These are phyloP conservation scores for Herminia tarsipennalis DNA, from an alignment of 2,888 invertebrate genomes.

Conservation along the genomic window DNA sequence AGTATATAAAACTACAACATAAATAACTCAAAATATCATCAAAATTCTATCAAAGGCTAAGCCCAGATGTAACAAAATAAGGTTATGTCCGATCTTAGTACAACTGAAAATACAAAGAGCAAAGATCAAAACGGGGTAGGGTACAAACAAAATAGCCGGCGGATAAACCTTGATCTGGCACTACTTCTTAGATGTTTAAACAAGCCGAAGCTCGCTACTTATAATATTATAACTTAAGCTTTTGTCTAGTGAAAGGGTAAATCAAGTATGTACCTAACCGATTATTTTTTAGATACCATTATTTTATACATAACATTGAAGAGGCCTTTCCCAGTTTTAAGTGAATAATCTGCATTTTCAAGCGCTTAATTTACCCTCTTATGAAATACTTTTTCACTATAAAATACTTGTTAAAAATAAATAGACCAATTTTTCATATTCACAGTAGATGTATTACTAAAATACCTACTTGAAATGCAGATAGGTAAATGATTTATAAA, in stretches of 20 bases:
- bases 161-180: conserved; percentile 21
- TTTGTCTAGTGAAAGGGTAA: conserved; percentile 29
- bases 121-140: conserved; percentile 17
- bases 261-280: no score
- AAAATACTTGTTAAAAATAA: no score
- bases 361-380: no score
- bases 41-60: neutral
- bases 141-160: conserved; percentile 32
- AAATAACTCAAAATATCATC: neutral
- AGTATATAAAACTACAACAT: neutral
- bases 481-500: no score
- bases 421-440: no score
- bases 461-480: no score
- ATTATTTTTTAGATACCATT: no score
- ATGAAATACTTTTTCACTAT: no score
- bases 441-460: no score
- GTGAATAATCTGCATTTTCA: no score
- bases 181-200: conserved; percentile 18
- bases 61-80: neutral
- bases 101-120: conserved; percentile 3
- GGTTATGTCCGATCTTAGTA: conserved; percentile 1
- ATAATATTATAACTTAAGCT: conserved; percentile 10
- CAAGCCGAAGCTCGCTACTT: conserved; percentile 30
- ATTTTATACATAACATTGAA: no score
- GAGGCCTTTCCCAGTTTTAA: no score